Base-by-base conservation (phyloP, 2,888 invertebrate species). In the Venustoraphidia nigricollis region DNA sequence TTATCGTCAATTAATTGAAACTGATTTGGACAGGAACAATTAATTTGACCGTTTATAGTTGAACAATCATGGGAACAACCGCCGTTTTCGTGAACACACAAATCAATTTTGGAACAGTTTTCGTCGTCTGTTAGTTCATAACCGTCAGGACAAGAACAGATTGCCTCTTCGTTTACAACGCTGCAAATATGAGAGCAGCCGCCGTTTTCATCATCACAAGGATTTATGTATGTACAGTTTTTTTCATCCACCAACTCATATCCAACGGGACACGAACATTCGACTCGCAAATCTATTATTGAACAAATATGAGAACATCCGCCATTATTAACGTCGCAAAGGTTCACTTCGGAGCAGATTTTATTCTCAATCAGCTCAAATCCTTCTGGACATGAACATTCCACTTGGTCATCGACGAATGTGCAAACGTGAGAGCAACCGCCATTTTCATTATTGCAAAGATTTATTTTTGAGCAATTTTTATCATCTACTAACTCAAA, bases 21-120 rank as follows among this genome's bases (percentile, higher is more conserved):
- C 2, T 66, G 67, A 9, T 52, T 54, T 2, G 70, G 71, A 54
- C 77, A 77, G 10, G 58, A 59, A 51, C 77, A 77, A 10, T 62
- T 58, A 11, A 64, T 64, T 39, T 67, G 61, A 1, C 72, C 74
- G 17, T 69, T 64, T 8, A 66, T 63, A 46, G 72, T 69, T 40
- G 66, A 59, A 56, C 76, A 75, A 49, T 65, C 59, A 53, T 74
- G 71, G 1, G 71, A 70, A 58, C 75, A 76, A 5, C 67, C 66
- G 6, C 61, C 62, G 51, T 61, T 62, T 39, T 58, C 54, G 2
- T 49, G 27, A 2, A 14, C 34, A 47, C 59, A 59, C 35, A 38
- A 27, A 14, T 37, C 44, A 14, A 39, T 8, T 14, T 39, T 27
- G 2, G 42, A 34, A 41, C 57, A 58, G 6, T 36, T 37, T 34